Conservation (phyloP, 1,140 invertebrate genomes). For the Drosophila novamexicana region DNA sequence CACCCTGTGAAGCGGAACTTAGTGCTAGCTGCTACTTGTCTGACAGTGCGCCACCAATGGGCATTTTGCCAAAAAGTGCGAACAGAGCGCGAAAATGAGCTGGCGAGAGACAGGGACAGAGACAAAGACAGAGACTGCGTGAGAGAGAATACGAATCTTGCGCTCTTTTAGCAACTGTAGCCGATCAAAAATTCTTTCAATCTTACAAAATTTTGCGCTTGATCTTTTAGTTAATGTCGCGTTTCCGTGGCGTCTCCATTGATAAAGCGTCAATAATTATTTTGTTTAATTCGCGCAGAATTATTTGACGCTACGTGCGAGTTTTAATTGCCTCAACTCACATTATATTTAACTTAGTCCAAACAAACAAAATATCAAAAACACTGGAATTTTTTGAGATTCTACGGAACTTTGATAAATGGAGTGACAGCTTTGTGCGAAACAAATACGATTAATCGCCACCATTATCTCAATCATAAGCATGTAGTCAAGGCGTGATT, state of each 20-base stretch:
- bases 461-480: slow-evolving; percentile 10
- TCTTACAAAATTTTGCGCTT: slow-evolving; percentile 47
- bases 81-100: slow-evolving; percentile 14
- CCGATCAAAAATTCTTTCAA: slow-evolving; percentile 40
- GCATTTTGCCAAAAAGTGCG: slow-evolving; percentile 52
- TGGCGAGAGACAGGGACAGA: not conserved
- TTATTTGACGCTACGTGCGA: slow-evolving; percentile 3
- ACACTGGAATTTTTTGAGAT: too few species aligned
- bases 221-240: slow-evolving; percentile 70
- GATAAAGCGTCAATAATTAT: slow-evolving; percentile 56
- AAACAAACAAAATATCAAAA: too few species aligned
- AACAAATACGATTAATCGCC: slow-evolving; percentile 8
- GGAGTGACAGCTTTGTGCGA: slow-evolving; percentile 4
- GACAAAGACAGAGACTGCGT: slow-evolving; percentile 4
- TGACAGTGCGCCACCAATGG: slow-evolving; percentile 35
- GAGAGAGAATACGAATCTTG: slow-evolving; percentile 14
- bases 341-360: slow-evolving; percentile 11
- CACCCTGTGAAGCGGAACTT: slow-evolving; percentile 68
- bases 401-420: not conserved
- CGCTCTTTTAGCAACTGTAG: slow-evolving; percentile 34
- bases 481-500: slow-evolving; percentile 30
- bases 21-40: slow-evolving; percentile 62
- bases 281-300: not conserved
- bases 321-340: slow-evolving; percentile 16
- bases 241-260: slow-evolving; percentile 55